These are phyloP conservation scores for Abscondita cerata DNA, from an alignment of 2,888 invertebrate species.

Conservation along the genomic window DNA sequence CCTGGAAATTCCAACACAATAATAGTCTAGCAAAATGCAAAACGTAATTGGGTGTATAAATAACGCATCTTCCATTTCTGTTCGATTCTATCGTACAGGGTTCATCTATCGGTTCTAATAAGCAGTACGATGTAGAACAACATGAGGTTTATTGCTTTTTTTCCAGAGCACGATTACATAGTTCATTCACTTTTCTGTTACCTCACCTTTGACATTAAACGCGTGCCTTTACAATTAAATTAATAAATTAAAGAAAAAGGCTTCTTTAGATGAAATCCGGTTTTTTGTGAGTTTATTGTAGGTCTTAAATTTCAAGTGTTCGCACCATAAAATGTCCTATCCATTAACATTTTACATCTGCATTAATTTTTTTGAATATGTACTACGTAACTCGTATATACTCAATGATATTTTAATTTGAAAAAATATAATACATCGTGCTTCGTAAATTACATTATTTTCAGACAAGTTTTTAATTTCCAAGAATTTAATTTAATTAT, in stretches of 20 bases:
- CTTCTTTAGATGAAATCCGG: constrained; percentile 18
- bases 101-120: constrained; percentile 25
- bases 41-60: neutral
- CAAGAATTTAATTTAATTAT: too few relatives aligned
- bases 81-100: neutral
- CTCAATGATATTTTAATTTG: too few relatives aligned
- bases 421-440: too few relatives aligned
- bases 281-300: constrained; percentile 11
- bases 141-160: constrained; percentile 33
- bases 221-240: constrained; percentile 42
- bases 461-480: too few relatives aligned
- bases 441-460: too few relatives aligned
- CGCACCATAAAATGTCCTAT: neutral
- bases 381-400: too few relatives aligned
- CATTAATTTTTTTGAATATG: too few relatives aligned
- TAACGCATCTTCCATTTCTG: neutral
- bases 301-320: constrained; percentile 8
- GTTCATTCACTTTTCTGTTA: constrained; percentile 34
- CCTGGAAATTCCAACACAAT: constrained; percentile 15
- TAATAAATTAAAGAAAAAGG: constrained; percentile 35
- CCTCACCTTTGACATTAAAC: constrained; percentile 38
- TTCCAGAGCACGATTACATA: constrained; percentile 26
- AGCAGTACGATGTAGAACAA: constrained; percentile 31
- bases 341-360: neutral
- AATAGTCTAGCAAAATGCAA: neutral